Percentiles rank a stretch among this genome's conserved stretches.
phyloP scores from a whole-genome alignment of 2,888 invertebrate genomes.

The Eubasilissa splendida region DNA sequence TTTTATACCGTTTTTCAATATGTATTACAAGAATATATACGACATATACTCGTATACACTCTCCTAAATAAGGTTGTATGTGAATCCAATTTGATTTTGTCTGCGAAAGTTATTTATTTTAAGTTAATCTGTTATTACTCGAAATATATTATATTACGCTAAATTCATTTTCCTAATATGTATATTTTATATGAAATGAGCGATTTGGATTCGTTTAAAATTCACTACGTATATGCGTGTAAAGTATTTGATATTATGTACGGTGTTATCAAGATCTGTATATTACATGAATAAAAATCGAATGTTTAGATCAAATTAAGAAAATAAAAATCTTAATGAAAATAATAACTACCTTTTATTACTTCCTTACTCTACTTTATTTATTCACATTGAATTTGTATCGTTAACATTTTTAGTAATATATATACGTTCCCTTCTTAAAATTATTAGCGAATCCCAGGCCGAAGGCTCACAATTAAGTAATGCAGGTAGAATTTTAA shows the following conservation, averaged over 20 bases:
- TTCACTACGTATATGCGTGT: constrained; percentile 40
- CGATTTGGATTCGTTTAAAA: constrained; percentile 27
- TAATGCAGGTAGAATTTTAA: too few species aligned
- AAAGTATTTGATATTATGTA: constrained; percentile 40
- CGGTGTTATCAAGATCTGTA: constrained; percentile 46
- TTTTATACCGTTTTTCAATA: constrained; percentile 22
- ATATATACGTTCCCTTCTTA: too few species aligned
- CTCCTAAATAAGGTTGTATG: background rate
- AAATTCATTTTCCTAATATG: constrained; percentile 24
- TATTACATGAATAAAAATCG: constrained; percentile 55
- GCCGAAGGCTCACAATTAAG: too few species aligned
- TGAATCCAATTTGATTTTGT: background rate
- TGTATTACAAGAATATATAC: background rate
- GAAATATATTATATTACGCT: background rate
- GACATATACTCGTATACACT: background rate
- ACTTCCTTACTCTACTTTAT: background rate
- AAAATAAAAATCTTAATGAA: constrained; percentile 56
- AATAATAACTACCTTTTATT: constrained; percentile 29
- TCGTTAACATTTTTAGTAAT: too few species aligned
- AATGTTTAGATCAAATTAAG: constrained; percentile 59
- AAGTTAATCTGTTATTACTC: constrained; percentile 26
- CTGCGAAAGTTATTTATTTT: constrained; percentile 30
- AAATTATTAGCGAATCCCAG: too few species aligned
- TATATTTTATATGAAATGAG: constrained; percentile 14
- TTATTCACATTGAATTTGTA: too few species aligned